Evolutionary conservation across 2,888 invertebrate species (phyloP).

Genomic region (Trilocha varians): DNA sequence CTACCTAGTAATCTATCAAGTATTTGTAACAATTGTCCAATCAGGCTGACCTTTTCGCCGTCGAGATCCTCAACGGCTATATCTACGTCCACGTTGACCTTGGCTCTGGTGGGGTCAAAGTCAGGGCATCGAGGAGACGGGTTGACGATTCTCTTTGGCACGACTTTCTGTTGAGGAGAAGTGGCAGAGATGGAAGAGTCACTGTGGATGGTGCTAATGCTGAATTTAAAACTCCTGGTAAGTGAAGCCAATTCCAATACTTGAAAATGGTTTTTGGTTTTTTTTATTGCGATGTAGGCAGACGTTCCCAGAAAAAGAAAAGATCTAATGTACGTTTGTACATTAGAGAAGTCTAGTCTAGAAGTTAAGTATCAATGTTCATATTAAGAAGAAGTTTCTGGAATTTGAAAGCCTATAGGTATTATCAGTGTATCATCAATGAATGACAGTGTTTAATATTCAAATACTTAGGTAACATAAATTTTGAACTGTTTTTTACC

Average conservation of each 20-base stretch:
- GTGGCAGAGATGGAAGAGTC: constrained; percentile 87
- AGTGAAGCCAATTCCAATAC: constrained; percentile 7
- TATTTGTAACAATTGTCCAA: constrained; percentile 8
- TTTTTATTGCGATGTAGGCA: constrained; percentile 5
- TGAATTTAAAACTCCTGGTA: constrained; percentile 91
- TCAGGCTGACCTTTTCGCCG: constrained; percentile 92
- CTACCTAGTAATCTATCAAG: no score
- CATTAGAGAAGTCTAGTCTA: no score
- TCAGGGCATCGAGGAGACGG: constrained; percentile 84
- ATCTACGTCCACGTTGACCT: constrained; percentile 94
- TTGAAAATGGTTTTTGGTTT: not conserved
- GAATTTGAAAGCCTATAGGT: no score
- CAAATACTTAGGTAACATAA: no score
- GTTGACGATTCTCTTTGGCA: constrained; percentile 97
- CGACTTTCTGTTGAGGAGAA: constrained; percentile 86
- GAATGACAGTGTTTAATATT: no score
- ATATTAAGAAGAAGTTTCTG: no score
- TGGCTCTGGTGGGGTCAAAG: constrained; percentile 91
- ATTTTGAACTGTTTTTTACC: no score
- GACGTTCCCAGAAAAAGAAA: no score
- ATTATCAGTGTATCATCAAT: no score
- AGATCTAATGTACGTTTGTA: no score
- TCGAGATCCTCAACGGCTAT: constrained; percentile 95
- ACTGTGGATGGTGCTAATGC: constrained; percentile 91
- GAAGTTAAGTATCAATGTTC: no score